Evolutionary conservation across 2,888 invertebrate species (phyloP).

Genomic region (Calameuta filiformis): DNA sequence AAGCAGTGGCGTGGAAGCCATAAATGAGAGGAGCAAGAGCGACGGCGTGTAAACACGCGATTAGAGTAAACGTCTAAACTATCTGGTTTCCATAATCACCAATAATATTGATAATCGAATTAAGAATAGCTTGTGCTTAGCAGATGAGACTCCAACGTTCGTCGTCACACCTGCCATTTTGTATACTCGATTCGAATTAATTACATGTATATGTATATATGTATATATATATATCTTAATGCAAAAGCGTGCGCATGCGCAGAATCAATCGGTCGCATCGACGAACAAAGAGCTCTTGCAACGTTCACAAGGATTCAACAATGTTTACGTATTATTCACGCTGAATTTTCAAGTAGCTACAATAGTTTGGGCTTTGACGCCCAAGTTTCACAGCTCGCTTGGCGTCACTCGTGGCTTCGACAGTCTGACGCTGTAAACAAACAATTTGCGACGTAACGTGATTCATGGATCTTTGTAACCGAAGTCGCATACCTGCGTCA

Average conservation of each 20-base stretch:
- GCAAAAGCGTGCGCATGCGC: background rate
- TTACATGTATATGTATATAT: background rate
- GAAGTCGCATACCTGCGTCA: background rate
- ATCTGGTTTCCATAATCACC: background rate
- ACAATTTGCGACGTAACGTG: constrained; percentile 2
- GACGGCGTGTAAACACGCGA: too few relatives aligned
- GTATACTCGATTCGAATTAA: background rate
- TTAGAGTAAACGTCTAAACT: background rate
- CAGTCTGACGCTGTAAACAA: background rate
- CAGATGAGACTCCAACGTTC: too few relatives aligned
- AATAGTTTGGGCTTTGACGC: background rate
- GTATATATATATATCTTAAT: background rate
- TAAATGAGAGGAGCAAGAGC: too few relatives aligned
- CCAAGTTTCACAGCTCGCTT: background rate
- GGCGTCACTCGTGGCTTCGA: background rate
- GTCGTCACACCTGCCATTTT: too few relatives aligned
- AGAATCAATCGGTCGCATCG: background rate
- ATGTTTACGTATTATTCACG: background rate
- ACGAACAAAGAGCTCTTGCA: background rate
- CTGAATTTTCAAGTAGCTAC: background rate
- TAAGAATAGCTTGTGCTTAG: background rate
- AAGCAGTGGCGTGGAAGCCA: too few relatives aligned
- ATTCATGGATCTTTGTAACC: constrained; percentile 4
- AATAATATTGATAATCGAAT: background rate
- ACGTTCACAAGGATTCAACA: background rate